A percentile compares a stretch with the other conserved stretches of the same genome.
These are phyloP conservation scores for Acromyrmex echinatior DNA, from an alignment of 1,140 invertebrate species.

Conservation along the genomic window DNA sequence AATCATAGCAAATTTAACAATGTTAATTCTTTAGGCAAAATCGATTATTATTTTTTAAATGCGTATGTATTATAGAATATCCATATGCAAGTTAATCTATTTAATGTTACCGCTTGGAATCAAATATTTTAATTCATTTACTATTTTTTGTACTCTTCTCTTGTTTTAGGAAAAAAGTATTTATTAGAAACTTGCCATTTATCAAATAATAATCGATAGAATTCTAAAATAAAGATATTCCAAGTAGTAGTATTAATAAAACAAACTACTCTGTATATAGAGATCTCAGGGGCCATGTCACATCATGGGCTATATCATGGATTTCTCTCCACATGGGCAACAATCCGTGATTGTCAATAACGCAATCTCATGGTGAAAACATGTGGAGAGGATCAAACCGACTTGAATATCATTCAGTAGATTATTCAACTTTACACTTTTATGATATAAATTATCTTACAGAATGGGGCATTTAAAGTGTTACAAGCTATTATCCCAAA, in stretches of 20 bases:
- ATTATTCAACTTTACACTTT: not conserved
- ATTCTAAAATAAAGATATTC: not conserved
- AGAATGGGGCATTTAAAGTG: too few species aligned
- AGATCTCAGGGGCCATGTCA: not conserved
- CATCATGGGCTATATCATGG: not conserved
- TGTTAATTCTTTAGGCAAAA: not conserved
- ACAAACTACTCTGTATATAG: not conserved
- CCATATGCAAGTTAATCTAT: not conserved
- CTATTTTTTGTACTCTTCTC: slow-evolving; percentile 3
- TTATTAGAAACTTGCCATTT: slow-evolving; percentile 7
- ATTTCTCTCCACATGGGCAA: not conserved
- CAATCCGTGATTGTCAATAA: not conserved
- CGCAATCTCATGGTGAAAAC: not conserved
- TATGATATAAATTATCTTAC: not conserved
- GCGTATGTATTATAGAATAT: not conserved
- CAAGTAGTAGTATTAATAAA: not conserved
- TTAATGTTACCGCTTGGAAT: slow-evolving; percentile 1
- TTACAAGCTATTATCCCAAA: too few species aligned
- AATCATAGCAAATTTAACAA: not conserved
- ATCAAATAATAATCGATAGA: not conserved
- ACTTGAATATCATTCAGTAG: not conserved
- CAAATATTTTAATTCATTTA: not conserved
- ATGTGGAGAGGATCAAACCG: not conserved
- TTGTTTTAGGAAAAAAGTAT: not conserved
- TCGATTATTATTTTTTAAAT: not conserved